phyloP scores from a whole-genome alignment of 2,888 invertebrate species.

The Baccha elongata region DNA sequence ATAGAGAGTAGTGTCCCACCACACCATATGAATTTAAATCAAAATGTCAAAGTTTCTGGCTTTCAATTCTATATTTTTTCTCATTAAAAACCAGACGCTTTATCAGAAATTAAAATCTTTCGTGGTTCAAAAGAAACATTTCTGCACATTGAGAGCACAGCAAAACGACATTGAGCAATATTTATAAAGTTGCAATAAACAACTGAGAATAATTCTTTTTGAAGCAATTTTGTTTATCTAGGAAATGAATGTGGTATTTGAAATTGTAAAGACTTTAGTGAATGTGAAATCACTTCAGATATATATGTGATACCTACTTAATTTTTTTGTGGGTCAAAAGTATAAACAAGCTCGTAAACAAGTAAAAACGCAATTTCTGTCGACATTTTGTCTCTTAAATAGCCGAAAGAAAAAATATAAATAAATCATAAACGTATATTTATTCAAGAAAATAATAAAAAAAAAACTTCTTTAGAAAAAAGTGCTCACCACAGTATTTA shows the following conservation, averaged over 20 bases:
- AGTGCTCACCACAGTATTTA: too few relatives aligned
- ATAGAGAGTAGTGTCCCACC: neutral
- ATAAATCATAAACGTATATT: too few relatives aligned
- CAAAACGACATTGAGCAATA: slow-evolving; percentile 27
- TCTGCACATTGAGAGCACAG: neutral
- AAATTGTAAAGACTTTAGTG: neutral
- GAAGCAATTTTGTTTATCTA: slow-evolving; percentile 8
- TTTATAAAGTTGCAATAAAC: slow-evolving; percentile 26
- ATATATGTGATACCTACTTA: neutral
- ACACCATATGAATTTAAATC: neutral
- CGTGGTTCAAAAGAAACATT: slow-evolving; percentile 29
- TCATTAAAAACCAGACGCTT: slow-evolving; percentile 31
- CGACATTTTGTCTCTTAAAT: too few relatives aligned
- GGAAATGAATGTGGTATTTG: slow-evolving; percentile 3
- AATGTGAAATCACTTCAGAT: neutral
- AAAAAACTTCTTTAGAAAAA: too few relatives aligned
- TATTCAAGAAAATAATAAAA: too few relatives aligned
- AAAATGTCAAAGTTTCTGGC: slow-evolving; percentile 6
- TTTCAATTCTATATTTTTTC: slow-evolving; percentile 16
- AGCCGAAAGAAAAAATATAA: too few relatives aligned
- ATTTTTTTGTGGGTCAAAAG: neutral
- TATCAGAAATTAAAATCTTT: slow-evolving; percentile 40
- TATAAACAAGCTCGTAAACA: too few relatives aligned
- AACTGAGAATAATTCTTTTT: slow-evolving; percentile 29
- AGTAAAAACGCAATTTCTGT: too few relatives aligned